Percentiles rank a stretch among this genome's conserved stretches.
Conservation (phyloP, 1,140 invertebrate genomes). For the Carcinoscorpius rotundicauda region DNA sequence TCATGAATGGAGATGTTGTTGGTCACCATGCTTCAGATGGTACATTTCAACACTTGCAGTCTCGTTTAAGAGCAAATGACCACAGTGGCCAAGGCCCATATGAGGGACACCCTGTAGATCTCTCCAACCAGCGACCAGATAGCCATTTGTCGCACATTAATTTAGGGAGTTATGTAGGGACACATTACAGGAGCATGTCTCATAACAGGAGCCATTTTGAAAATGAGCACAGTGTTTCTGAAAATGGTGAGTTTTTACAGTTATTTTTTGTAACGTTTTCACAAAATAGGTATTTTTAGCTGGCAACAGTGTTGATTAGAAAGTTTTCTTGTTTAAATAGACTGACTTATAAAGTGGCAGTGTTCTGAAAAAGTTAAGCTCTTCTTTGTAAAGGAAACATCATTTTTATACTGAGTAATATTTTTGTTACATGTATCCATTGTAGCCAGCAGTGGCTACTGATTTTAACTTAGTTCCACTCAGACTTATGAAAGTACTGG, state of each 20-base stretch:
- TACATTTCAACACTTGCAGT: neutral
- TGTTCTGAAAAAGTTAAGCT: too few relatives aligned
- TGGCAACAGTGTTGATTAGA: too few relatives aligned
- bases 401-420: too few relatives aligned
- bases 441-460: too few relatives aligned
- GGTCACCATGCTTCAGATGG: neutral
- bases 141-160: slow-evolving; percentile 14
- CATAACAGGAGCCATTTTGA: slow-evolving; percentile 11
- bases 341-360: too few relatives aligned
- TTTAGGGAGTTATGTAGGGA: slow-evolving; percentile 7
- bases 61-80: neutral
- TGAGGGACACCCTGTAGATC: slow-evolving; percentile 23
- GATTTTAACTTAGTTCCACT: too few relatives aligned
- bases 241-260: slow-evolving; percentile 16
- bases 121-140: slow-evolving; percentile 22
- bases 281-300: too few relatives aligned
- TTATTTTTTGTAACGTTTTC: neutral
- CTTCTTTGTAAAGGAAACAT: too few relatives aligned
- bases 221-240: slow-evolving; percentile 18
- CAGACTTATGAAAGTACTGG: too few relatives aligned
- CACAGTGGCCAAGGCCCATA: slow-evolving; percentile 5
- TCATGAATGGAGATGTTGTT: slow-evolving; percentile 5
- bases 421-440: too few relatives aligned
- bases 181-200: slow-evolving; percentile 4
- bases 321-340: too few relatives aligned